Base-by-base conservation (phyloP, 2,888 invertebrate species). In the Idaea biselata region DNA sequence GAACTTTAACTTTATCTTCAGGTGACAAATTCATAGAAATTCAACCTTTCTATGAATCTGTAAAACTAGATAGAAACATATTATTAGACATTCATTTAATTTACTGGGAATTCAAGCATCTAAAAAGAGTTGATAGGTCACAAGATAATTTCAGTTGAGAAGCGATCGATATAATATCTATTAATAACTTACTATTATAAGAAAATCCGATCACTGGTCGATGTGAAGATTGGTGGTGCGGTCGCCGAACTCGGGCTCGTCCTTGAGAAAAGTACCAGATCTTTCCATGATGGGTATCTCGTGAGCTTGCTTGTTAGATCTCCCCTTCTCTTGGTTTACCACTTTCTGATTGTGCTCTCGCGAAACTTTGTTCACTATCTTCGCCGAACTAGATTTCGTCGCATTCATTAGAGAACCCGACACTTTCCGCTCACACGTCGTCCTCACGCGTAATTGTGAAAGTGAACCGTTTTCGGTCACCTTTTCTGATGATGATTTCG, bases 261-360 rank as follows among this genome's bases (percentile, higher is more conserved):
- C 96, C 81, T 96, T 96, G 17, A 95, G 85, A 78, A 96, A 96
- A 0, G 96, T 96, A 17, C 95, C 95, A 0, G 96, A 96, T 58
- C 96, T 93, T 67, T 93, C 92, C 89, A 94, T 91, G 1, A 75
- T 69, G 0, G 87, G 86, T 32, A 84, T 81, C 14, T 73, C 68
- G 2, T 78, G 32, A 5, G 68, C 59, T 0, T 60, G 58, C 55
- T 58, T 65, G 53, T 33, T 17, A 32, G 55, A 14, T 62, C 69
- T 71, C 31, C 59, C 58, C 11, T 53, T 66, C 59, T 66, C 68
- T 16, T 60, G 67, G 56, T 66, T 68, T 16, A 66, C 5, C 18
- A 31, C 59, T 74, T 79, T n/a, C 31, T 58, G 1, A 32, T 67
- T 11, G 55, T 58, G 0, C 70, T 18, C 16, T 85, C 87, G 67